Conservation (phyloP, 2,113 vertebrate species). For the Rhombomys opimus region DNA sequence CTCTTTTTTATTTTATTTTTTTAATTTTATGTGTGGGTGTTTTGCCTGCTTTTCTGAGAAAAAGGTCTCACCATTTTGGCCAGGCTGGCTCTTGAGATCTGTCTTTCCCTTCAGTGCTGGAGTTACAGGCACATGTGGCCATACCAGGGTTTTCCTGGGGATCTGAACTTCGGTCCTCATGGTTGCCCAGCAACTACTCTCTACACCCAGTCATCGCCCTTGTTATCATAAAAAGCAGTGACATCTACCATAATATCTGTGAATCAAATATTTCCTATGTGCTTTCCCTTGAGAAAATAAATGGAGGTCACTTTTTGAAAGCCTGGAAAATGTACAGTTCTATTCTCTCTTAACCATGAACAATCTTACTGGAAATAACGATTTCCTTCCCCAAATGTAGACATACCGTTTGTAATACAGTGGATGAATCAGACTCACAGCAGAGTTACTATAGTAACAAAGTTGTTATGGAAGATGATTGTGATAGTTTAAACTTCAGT, state of each 20-base stretch:
- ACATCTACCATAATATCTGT: neutral
- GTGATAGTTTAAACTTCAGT: slow-evolving; percentile 28
- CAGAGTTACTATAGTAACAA: neutral
- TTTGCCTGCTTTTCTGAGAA: neutral
- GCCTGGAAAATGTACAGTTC: slow-evolving; percentile 3
- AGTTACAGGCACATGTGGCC: neutral
- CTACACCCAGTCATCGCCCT: neutral
- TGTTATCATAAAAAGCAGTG: slow-evolving; percentile 1
- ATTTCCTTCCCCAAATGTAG: neutral
- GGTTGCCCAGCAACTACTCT: neutral
- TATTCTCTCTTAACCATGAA: neutral
- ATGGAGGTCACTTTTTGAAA: neutral
- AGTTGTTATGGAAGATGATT: slow-evolving; percentile 8
- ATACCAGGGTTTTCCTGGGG: neutral
- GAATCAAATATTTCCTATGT: neutral
- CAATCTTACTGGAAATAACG: neutral
- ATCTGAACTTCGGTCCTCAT: neutral
- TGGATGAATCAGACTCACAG: neutral
- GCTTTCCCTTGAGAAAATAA: neutral
- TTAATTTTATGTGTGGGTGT: neutral
- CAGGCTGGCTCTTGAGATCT: neutral
- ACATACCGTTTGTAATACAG: neutral
- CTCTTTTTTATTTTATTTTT: neutral
- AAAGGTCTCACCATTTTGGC: neutral
- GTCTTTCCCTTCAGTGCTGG: neutral